A percentile compares a stretch with the other conserved stretches of the same genome.
These are phyloP conservation scores for Drosophila cyrtoloma DNA, from an alignment of 2,888 invertebrate genomes.

Conservation along the genomic window DNA sequence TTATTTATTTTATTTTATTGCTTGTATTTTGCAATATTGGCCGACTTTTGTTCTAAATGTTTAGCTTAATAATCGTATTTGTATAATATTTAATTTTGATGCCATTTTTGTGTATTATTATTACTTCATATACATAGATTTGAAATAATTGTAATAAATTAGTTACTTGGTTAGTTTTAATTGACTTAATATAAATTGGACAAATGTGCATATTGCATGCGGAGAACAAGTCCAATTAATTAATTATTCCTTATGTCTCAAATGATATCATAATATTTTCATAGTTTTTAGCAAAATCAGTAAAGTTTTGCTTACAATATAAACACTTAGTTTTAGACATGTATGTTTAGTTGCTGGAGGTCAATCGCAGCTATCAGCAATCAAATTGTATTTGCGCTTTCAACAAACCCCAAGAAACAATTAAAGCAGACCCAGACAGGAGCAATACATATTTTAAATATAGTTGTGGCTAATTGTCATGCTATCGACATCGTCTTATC, in stretches of 20 bases:
- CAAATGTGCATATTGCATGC: too few relatives aligned
- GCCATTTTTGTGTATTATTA: not conserved
- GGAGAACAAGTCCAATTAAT: too few relatives aligned
- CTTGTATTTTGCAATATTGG: not conserved
- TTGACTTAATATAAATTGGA: not conserved
- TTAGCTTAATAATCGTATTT: not conserved
- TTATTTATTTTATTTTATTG: not conserved
- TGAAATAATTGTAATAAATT: not conserved
- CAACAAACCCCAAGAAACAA: constrained; percentile 73
- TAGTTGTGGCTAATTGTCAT: constrained; percentile 76
- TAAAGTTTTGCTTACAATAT: not conserved
- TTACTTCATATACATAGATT: too few relatives aligned
- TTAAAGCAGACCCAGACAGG: constrained; percentile 48
- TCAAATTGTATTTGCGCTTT: constrained; percentile 69
- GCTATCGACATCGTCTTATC: constrained; percentile 76
- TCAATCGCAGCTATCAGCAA: constrained; percentile 51
- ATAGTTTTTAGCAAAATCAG: not conserved
- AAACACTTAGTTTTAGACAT: not conserved
- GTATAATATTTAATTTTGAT: not conserved
- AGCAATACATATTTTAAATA: constrained; percentile 54
- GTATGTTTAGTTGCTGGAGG: not conserved
- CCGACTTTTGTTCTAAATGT: not conserved
- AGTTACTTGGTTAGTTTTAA: not conserved
- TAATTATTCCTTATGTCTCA: too few relatives aligned
- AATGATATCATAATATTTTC: not conserved